phyloP scores from a whole-genome alignment of 2,888 invertebrate species.

The Chrysina gloriosa region DNA sequence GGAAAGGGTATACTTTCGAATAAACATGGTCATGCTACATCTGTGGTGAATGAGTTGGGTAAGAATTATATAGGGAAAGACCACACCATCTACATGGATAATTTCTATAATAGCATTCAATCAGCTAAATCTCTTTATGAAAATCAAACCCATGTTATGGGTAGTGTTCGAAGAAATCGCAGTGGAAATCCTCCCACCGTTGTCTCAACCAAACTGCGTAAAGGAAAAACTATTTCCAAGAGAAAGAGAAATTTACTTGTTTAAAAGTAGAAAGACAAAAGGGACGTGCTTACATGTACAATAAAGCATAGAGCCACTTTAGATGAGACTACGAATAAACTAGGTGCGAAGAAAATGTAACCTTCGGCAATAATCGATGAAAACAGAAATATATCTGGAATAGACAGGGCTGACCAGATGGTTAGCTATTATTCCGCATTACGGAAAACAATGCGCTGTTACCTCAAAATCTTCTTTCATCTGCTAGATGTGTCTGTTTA shows the following conservation, averaged over 20 bases:
- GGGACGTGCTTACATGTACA: neutral
- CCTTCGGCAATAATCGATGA: too few species aligned
- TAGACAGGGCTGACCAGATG: too few species aligned
- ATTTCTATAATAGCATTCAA: conserved; percentile 9
- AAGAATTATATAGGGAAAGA: conserved; percentile 1
- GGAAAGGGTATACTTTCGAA: conserved; percentile 15
- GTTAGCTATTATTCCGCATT: too few species aligned
- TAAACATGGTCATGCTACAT: conserved; percentile 19
- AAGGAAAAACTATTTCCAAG: neutral
- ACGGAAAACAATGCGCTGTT: too few species aligned
- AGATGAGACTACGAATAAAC: too few species aligned
- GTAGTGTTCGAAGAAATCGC: neutral
- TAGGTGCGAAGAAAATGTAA: too few species aligned
- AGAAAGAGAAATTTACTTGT: neutral
- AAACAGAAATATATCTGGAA: too few species aligned
- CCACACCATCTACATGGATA: neutral
- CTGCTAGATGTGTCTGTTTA: too few species aligned
- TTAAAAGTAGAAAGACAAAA: conserved; percentile 2
- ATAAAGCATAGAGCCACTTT: too few species aligned
- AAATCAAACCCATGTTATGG: neutral
- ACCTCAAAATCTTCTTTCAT: too few species aligned
- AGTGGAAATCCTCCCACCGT: neutral
- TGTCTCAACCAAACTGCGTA: neutral
- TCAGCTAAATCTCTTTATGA: neutral
- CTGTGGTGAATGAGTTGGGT: conserved; percentile 8